Percentiles rank a stretch among this genome's conserved stretches.
These are phyloP conservation scores for Drosophila algonquin DNA, from an alignment of 2,888 invertebrate species.

Conservation along the genomic window DNA sequence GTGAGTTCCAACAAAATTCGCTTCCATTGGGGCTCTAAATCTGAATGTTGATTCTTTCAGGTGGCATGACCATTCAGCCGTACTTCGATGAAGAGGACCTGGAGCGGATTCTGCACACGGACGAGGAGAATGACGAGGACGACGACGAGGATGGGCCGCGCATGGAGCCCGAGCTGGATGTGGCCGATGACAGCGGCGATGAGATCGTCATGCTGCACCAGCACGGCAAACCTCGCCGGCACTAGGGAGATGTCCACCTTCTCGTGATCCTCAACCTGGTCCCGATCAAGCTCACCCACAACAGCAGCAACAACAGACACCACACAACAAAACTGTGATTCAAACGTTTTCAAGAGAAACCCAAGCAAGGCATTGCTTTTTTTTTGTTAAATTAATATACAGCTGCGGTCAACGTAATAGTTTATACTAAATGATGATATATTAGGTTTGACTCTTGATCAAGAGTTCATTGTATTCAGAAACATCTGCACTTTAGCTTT, in stretches of 20 bases:
- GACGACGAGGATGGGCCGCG: slow-evolving; percentile 82
- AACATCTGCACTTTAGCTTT: too few relatives aligned
- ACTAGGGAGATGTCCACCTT: slow-evolving; percentile 24
- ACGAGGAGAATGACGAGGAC: slow-evolving; percentile 84
- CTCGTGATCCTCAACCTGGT: background rate
- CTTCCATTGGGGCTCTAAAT: background rate
- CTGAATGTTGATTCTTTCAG: slow-evolving; percentile 50
- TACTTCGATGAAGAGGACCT: slow-evolving; percentile 89
- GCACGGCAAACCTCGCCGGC: slow-evolving; percentile 54
- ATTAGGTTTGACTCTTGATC: too few relatives aligned
- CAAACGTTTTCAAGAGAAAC: slow-evolving; percentile 64
- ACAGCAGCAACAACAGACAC: slow-evolving; percentile 29
- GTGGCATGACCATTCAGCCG: slow-evolving; percentile 84
- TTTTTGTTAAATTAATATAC: slow-evolving; percentile 14
- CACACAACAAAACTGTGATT: slow-evolving; percentile 72
- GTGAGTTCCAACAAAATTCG: slow-evolving; percentile 61
- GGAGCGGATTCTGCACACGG: slow-evolving; percentile 86
- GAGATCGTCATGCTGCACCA: slow-evolving; percentile 81
- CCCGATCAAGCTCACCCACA: slow-evolving; percentile 14
- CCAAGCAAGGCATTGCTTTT: slow-evolving; percentile 19
- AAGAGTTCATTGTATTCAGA: too few relatives aligned
- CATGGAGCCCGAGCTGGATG: slow-evolving; percentile 62
- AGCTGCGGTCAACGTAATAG: background rate
- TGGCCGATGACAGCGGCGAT: slow-evolving; percentile 77
- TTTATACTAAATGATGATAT: too few relatives aligned